These are phyloP conservation scores for Alaudala cheleensis DNA, from an alignment of 2,113 vertebrate genomes.

Conservation along the genomic window DNA sequence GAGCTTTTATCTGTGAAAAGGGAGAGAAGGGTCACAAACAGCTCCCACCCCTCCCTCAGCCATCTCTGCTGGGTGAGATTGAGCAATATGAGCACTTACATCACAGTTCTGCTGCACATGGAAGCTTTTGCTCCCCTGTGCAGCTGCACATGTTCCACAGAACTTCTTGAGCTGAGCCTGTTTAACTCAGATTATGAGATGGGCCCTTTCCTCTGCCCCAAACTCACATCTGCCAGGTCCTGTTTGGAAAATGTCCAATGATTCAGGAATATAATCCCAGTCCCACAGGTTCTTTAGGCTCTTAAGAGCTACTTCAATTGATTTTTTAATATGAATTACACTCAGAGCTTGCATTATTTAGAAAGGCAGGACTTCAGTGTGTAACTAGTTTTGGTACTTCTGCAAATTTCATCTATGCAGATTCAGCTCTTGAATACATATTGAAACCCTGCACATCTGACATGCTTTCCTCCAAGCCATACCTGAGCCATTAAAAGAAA, in stretches of 20 bases:
- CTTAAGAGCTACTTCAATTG: not conserved
- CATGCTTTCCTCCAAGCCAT: not conserved
- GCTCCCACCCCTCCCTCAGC: not conserved
- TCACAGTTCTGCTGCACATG: not conserved
- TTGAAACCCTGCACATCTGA: not conserved
- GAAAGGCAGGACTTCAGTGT: not conserved
- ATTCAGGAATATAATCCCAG: not conserved
- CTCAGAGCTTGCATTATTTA: not conserved
- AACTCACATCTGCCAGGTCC: not conserved
- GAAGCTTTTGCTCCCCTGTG: not conserved
- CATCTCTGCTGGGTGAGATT: not conserved
- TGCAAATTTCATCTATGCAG: not conserved
- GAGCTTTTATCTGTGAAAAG: not conserved
- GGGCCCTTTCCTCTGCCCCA: not conserved
- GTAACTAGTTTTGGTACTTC: not conserved
- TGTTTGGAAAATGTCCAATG: not conserved
- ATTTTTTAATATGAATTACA: not conserved
- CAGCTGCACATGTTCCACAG: not conserved
- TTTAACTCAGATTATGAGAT: not conserved
- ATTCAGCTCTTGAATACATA: not conserved
- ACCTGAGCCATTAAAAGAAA: not conserved
- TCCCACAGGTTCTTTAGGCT: not conserved
- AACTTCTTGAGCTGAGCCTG: not conserved
- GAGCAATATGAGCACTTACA: not conserved
- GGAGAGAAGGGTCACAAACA: not conserved